Evolutionary conservation across 2,797 vertebrate species (phyloP).

Genomic region (Decapterus maruadsi): DNA sequence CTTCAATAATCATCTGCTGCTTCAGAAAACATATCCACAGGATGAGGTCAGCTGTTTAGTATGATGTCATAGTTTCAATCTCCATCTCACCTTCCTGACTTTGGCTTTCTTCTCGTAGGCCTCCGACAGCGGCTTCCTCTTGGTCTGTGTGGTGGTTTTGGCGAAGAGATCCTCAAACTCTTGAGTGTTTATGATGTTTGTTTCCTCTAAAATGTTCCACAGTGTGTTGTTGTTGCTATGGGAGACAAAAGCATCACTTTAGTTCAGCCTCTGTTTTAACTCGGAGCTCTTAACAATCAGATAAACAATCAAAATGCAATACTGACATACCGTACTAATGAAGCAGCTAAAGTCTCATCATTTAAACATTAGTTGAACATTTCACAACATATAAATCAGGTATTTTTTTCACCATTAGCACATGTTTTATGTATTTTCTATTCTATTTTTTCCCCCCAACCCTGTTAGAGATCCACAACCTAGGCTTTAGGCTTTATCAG

Average conservation of each 20-base stretch:
- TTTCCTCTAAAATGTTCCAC: slow-evolving; percentile 93
- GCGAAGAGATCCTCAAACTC: slow-evolving; percentile 97
- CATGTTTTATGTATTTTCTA: no score
- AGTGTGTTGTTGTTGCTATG: slow-evolving; percentile 84
- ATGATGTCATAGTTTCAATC: not conserved
- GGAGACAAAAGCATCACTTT: not conserved
- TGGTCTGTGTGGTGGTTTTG: slow-evolving; percentile 89
- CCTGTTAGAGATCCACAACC: no score
- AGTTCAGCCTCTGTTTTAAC: not conserved
- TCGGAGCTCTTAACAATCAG: no score
- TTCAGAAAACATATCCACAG: not conserved
- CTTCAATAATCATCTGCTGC: not conserved
- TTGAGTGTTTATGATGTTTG: slow-evolving; percentile 86
- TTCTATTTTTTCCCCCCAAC: no score
- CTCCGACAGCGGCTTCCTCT: slow-evolving; percentile 93
- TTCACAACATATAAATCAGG: no score
- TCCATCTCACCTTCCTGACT: slow-evolving; percentile 88
- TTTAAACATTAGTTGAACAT: no score
- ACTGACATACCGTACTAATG: no score
- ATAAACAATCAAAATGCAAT: no score
- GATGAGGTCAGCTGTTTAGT: not conserved
- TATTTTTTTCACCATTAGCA: no score
- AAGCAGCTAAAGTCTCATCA: no score
- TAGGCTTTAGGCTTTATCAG: no score
- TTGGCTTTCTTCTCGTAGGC: slow-evolving; percentile 92